Evolutionary conservation across 2,888 invertebrate genomes (phyloP).

Genomic region (Micropterix aruncella): DNA sequence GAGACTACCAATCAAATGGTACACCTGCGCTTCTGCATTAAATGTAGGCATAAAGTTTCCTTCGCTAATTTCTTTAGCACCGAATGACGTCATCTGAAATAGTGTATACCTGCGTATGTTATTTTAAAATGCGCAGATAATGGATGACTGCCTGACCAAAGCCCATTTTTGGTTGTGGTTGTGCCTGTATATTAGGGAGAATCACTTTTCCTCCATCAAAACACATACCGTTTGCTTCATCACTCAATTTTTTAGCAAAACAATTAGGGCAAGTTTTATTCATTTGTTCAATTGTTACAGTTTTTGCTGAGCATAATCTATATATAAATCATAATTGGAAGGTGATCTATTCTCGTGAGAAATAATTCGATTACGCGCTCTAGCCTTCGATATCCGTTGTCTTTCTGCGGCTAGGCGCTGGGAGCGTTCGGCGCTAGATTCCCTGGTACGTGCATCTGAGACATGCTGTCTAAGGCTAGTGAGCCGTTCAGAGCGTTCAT

Average conservation of each 20-base stretch:
- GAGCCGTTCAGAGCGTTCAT: neutral
- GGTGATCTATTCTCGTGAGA: neutral
- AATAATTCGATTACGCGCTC: neutral
- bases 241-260: neutral
- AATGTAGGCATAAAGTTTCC: too few species aligned
- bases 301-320: neutral
- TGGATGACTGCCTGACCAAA: neutral
- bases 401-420: neutral
- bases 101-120: conserved; percentile 1
- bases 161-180: neutral
- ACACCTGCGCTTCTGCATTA: too few species aligned
- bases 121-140: neutral
- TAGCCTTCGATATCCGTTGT: neutral
- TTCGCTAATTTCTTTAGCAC: too few species aligned
- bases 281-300: neutral
- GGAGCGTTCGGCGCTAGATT: neutral
- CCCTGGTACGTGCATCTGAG: neutral
- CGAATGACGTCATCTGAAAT: neutral
- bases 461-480: neutral
- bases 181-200: neutral
- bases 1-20: too few species aligned
- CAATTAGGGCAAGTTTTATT: neutral
- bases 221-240: neutral
- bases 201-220: neutral
- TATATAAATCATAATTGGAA: neutral